Evolutionary conservation across 2,113 vertebrate species (phyloP), one percentile per base, ranked within the genome.

Genomic region (Scolopax mira): DNA sequence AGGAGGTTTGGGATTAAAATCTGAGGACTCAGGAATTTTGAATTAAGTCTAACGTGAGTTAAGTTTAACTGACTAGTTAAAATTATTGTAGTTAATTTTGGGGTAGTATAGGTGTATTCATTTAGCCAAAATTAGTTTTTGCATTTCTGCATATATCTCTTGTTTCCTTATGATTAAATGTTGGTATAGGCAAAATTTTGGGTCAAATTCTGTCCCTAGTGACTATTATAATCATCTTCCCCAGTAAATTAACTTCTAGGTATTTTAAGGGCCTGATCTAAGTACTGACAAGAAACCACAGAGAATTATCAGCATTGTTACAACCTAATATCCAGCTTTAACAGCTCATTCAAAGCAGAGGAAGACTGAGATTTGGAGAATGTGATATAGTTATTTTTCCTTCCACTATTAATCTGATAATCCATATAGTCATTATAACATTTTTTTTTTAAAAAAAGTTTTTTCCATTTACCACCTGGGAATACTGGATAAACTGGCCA

Each of bases 401-500:
- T 66, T 84, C 28, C 9, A 61, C 14, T 75, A 14, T 21, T 74
- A 81, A 79, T 49, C n/a, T 69, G 30, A 72, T 48, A 70, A 90
- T 46, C 37, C 9, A 33, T 10, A n/a, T 14, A 37, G 14, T 28
- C 46, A 57, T 21, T 21, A 10, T 44, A 54, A 42, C 27, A 69
- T 7, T 54, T 46, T 9, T 1, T 7, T 54, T 46, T 9, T 1
- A 19, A n/a, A 39, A 44, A 33, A 25, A 0, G 1, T 73, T 70
- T 72, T 74, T 52, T 46, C 13, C 18, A 37, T 74, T 87, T 82
- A n/a, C 33, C 21, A 28, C 19, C 10, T 55, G 16, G 21, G 13
- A 41, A 28, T 73, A 62, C 12, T 25, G 37, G 21, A 62, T 64
- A 77, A 86, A 84, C 6, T 4, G 7, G 62, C 75, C 55, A 84